Percentiles rank a stretch among this genome's conserved stretches.
These are phyloP conservation scores for Meleagris gallopavo DNA, from an alignment of 2,113 vertebrate species.

Conservation along the genomic window DNA sequence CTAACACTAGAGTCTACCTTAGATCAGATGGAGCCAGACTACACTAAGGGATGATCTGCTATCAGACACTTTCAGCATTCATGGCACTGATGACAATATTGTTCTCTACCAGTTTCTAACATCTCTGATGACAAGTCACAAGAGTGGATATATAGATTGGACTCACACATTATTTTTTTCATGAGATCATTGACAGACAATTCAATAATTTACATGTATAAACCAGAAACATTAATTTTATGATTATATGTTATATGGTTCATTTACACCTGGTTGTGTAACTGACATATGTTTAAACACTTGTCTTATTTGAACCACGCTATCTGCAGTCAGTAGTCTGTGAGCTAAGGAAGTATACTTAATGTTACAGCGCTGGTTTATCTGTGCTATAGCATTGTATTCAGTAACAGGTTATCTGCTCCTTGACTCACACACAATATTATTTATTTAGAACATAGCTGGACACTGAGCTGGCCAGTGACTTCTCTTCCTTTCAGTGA, in stretches of 20 bases:
- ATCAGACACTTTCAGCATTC: background rate
- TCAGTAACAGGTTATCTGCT: background rate
- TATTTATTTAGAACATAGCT: background rate
- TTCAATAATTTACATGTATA: background rate
- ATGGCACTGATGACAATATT: background rate
- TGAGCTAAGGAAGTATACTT: background rate
- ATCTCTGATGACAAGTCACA: background rate
- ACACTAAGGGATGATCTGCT: background rate
- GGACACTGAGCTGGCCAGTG: background rate
- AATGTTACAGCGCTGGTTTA: background rate
- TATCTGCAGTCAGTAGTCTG: background rate
- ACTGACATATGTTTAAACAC: constrained; percentile 64
- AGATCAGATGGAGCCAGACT: background rate
- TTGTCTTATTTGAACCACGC: background rate
- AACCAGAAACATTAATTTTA: constrained; percentile 17
- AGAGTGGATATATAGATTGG: background rate
- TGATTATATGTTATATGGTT: background rate
- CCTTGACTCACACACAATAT: background rate
- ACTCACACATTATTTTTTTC: constrained; percentile 21
- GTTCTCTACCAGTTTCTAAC: background rate
- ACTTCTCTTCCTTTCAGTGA: background rate
- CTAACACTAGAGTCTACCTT: background rate
- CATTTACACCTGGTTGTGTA: constrained; percentile 41
- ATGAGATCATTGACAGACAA: background rate
- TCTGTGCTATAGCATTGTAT: background rate